Conservation (phyloP, 2,113 vertebrate species). For the Grallaria varia region DNA sequence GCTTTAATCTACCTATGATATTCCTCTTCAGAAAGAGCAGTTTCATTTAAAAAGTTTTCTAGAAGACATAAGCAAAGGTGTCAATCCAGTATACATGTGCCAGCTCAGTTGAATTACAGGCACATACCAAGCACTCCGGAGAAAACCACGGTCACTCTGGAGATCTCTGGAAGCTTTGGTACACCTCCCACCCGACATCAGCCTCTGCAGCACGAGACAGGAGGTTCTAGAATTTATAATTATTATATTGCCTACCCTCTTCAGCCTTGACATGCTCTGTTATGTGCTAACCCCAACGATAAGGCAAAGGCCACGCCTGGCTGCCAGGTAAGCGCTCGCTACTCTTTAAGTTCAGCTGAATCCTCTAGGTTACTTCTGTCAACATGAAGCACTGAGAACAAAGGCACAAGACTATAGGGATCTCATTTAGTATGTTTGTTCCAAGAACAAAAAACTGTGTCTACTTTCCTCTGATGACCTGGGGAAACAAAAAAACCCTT, state of each 20-base stretch:
- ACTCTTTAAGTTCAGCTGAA: neutral
- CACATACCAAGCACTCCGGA: fast-evolving
- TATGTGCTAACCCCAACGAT: neutral
- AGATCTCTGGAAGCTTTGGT: neutral
- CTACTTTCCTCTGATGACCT: conserved; percentile 23
- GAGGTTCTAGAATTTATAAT: fast-evolving
- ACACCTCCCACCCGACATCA: neutral
- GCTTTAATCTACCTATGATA: neutral
- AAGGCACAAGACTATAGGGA: neutral
- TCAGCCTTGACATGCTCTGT: neutral
- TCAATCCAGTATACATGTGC: fast-evolving
- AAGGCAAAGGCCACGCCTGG: neutral
- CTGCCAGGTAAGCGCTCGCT: fast-evolving
- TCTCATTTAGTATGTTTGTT: neutral
- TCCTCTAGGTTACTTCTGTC: neutral
- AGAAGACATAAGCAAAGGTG: neutral
- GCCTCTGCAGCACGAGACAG: fast-evolving
- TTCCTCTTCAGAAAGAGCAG: fast-evolving
- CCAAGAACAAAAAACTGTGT: neutral
- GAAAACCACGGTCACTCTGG: fast-evolving
- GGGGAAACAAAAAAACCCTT: conserved; percentile 34
- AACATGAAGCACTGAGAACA: neutral
- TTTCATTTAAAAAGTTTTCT: neutral
- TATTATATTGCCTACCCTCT: neutral
- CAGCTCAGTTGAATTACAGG: neutral